A percentile compares a stretch with the other conserved stretches of the same genome.
These are phyloP conservation scores for Pseudopipra pipra DNA, from an alignment of 2,113 vertebrate species.

Conservation along the genomic window DNA sequence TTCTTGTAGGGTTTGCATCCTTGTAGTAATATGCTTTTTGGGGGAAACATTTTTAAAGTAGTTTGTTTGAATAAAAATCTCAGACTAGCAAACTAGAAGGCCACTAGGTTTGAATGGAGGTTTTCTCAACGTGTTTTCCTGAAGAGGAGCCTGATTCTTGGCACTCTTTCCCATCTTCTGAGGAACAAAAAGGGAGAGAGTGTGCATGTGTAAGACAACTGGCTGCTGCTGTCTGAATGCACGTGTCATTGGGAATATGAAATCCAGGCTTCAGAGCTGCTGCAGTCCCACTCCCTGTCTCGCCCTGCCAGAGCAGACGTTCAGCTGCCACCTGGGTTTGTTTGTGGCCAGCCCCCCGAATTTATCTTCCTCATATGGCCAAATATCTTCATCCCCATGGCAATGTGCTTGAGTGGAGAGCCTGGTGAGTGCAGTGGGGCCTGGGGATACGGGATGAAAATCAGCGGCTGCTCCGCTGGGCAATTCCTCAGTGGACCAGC, in stretches of 20 bases:
- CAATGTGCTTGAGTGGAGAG: slow-evolving; percentile 42
- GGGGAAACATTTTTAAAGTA: not conserved
- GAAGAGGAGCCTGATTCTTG: not conserved
- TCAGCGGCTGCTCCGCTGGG: not conserved
- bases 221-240: not conserved
- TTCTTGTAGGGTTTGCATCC: not conserved
- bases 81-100: not conserved
- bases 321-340: not conserved
- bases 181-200: not conserved
- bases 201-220: not conserved
- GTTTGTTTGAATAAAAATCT: not conserved
- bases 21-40: not conserved
- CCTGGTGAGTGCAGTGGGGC: not conserved
- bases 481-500: not conserved
- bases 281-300: not conserved
- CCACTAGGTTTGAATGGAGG: not conserved
- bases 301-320: not conserved
- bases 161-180: not conserved
- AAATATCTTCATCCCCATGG: slow-evolving; percentile 31
- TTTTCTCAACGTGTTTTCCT: not conserved
- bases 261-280: not conserved
- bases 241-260: not conserved
- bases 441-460: not conserved
- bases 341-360: not conserved
- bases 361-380: slow-evolving; percentile 31